Percentiles rank a stretch among this genome's conserved stretches.
These are phyloP conservation scores for Eristalinus sepulchralis DNA, from an alignment of 2,888 invertebrate genomes.

Conservation along the genomic window DNA sequence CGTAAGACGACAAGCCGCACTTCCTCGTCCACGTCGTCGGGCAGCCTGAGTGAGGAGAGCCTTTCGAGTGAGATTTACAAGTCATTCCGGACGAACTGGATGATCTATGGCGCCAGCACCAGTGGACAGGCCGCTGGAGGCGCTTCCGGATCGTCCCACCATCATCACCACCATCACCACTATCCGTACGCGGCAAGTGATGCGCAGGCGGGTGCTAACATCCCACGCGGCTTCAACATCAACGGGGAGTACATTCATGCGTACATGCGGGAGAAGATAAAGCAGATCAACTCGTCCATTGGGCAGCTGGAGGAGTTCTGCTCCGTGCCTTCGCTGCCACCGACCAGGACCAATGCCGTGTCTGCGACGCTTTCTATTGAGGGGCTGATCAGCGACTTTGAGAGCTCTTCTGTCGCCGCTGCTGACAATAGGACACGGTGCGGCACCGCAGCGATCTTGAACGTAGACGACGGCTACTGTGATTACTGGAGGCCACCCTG, in stretches of 20 bases:
- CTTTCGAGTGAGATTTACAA: conserved; percentile 80
- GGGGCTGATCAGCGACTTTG: conserved; percentile 76
- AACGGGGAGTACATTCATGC: conserved; percentile 72
- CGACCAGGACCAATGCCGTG: conserved; percentile 31
- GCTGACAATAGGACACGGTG: conserved; percentile 46
- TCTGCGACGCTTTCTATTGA: conserved; percentile 76
- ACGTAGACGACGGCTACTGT: conserved; percentile 78
- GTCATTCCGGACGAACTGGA: conserved; percentile 77
- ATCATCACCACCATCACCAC: conserved; percentile 52
- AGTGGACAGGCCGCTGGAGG: conserved; percentile 72
- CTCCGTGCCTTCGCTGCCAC: conserved; percentile 36
- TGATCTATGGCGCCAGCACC: conserved; percentile 77
- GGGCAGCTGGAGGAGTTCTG: conserved; percentile 64
- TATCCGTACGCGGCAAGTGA: conserved; percentile 43
- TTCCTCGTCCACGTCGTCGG: conserved; percentile 83
- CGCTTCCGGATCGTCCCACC: conserved; percentile 19
- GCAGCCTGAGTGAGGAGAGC: conserved; percentile 83
- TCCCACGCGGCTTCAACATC: conserved; percentile 66
- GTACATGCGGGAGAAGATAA: conserved; percentile 75
- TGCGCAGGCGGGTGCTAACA: conserved; percentile 28
- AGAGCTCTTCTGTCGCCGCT: conserved; percentile 55
- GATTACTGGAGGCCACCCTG: conserved; percentile 80
- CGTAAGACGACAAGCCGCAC: conserved; percentile 83
- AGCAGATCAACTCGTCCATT: conserved; percentile 74
- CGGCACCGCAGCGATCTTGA: conserved; percentile 75